Evolutionary conservation across 2,888 invertebrate species (phyloP).

Genomic region (Nymphalis c-album): DNA sequence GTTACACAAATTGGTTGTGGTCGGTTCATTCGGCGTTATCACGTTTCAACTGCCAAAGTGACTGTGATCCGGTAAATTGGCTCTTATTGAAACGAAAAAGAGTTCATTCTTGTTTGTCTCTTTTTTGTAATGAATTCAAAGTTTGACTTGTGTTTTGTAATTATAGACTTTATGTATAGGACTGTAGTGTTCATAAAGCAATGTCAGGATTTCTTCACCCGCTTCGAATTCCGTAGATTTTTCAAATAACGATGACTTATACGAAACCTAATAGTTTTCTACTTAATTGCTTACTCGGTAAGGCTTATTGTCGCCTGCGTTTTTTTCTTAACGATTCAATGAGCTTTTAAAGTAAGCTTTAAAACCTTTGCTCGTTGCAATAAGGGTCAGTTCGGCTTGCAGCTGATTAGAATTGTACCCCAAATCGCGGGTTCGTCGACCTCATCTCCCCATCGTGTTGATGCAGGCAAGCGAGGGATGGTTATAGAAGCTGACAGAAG

Average conservation of each 20-base stretch:
- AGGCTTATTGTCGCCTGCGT: conserved; percentile 5
- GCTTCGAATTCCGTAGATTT: conserved; percentile 9
- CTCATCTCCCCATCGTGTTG: conserved; percentile 28
- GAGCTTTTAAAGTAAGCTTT: background rate
- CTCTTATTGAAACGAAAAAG: conserved; percentile 9
- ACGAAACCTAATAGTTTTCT: background rate
- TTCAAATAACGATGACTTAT: background rate
- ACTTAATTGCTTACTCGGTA: background rate
- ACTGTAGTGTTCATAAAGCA: background rate
- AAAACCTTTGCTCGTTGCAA: background rate
- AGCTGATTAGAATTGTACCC: conserved; percentile 30
- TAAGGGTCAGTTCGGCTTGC: conserved; percentile 5
- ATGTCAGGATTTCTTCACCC: background rate
- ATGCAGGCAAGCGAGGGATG: conserved; percentile 9
- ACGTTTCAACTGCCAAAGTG: conserved; percentile 10
- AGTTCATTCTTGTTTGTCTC: conserved; percentile 13
- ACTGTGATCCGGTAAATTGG: background rate
- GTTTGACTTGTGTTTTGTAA: background rate
- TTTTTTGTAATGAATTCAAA: background rate
- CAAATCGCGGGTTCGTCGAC: conserved; percentile 32
- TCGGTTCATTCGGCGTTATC: conserved; percentile 22
- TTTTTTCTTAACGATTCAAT: background rate
- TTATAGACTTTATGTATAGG: background rate
- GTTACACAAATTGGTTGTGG: conserved; percentile 14
- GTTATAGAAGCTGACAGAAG: conserved; percentile 8